phyloP scores from a whole-genome alignment of 2,888 invertebrate species.

The Diloba caeruleocephala region DNA sequence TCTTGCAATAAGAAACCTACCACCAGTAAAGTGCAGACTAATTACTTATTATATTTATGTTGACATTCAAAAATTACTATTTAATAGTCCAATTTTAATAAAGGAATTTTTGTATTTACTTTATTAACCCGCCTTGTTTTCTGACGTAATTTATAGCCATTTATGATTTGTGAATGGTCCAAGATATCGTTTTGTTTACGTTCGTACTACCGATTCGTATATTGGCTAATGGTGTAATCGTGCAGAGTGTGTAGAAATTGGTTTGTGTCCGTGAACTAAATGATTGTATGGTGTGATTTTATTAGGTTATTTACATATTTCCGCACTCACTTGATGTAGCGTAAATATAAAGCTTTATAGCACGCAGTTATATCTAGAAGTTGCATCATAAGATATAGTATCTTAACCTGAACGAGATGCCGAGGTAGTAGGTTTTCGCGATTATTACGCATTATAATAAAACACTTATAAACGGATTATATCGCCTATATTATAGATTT shows the following conservation, averaged over 20 bases:
- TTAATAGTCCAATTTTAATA: too few species aligned
- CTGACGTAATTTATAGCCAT: slow-evolving; percentile 11
- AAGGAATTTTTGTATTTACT: too few species aligned
- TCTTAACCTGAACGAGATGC: too few species aligned
- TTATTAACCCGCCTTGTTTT: not conserved
- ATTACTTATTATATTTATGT: too few species aligned
- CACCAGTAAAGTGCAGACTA: too few species aligned
- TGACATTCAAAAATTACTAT: not conserved
- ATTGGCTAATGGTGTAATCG: slow-evolving; percentile 23
- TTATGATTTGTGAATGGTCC: slow-evolving; percentile 16
- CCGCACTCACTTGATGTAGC: slow-evolving; percentile 12
- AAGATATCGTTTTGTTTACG: not conserved
- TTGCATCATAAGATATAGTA: too few species aligned
- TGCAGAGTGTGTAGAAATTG: slow-evolving; percentile 3
- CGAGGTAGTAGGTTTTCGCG: too few species aligned
- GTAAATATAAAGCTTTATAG: not conserved
- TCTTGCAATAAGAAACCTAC: too few species aligned
- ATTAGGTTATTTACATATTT: slow-evolving; percentile 17
- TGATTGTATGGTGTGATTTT: slow-evolving; percentile 20
- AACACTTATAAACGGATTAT: too few species aligned
- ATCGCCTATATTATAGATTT: too few species aligned
- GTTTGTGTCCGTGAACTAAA: slow-evolving; percentile 39
- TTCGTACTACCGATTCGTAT: slow-evolving; percentile 1
- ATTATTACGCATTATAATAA: too few species aligned
- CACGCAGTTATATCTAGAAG: too few species aligned